Evolutionary conservation across 2,888 invertebrate species (phyloP), one percentile per base, ranked within the genome.

Genomic region (Biston stratarius): DNA sequence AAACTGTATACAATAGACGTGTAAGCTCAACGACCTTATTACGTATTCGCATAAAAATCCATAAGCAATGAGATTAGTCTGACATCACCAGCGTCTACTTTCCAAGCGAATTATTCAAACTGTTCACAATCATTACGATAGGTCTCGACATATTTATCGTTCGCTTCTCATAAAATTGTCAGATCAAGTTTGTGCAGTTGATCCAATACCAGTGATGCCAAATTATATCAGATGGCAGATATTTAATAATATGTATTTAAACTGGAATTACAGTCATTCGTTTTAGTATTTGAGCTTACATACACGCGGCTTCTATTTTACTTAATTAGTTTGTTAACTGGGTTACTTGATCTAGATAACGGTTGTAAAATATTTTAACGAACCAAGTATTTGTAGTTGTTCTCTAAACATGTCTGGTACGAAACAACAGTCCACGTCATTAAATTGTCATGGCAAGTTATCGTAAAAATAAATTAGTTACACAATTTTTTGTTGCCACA

Each of bases 71-170:
- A 82, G 78, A 80, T 81, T 80, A 75, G 67, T 55, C 44, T 83
- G 82, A 83, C 80, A 79, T 82, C 82, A 82, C 67, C 64, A 56
- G 42, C 66, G 62, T 60, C 65, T 67, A 82, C 82, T 84, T 84
- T 85, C 82, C 73, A 80, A 72, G 63, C 66, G 69, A 78, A 79
- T 77, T 73, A 76, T 77, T 79, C 72, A 77, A 75, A 74, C 72
- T 74, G 77, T 75, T 72, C 70, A 71, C 59, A 70, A 64, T 72
- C 61, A 56, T 65, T 67, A 70, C 44, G 48, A 42, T 47, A 56
- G 48, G 56, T 63, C 53, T 66, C 69, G 59, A 55, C 56, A 65
- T 63, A 59, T 63, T 63, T 65, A 63, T 64, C 59, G 40, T 24
- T 33, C 14, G 40, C 47, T 55, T 64, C 53, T 64, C 59, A 51